Base-by-base conservation (phyloP, 2,113 vertebrate genomes). In the Thymallus thymallus region DNA sequence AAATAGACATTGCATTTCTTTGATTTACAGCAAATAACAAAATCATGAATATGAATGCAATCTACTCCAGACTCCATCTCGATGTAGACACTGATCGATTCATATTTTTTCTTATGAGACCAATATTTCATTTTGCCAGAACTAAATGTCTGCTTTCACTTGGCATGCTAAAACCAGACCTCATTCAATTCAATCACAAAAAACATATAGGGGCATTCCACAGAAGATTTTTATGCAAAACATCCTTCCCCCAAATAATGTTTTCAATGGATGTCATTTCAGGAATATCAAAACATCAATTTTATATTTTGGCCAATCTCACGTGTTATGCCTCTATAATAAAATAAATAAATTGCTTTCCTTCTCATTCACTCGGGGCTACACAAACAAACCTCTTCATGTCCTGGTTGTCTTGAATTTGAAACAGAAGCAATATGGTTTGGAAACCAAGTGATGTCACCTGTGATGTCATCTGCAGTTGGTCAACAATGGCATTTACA, bases 11-110 rank as follows among this genome's bases (percentile, higher is more conserved):
- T 63, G 32, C 14, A 63, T 26, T 61, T 23, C 61, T 71, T 41
- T 41, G 26, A 41, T 35, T 61, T n/a, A 72, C 20, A n/a, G 32
- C 32, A 72, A 72, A 62, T 64, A 48, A 46, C 12, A 26, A 69
- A 29, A 30, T 30, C 7, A 26, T 3, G 55, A 56, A 35, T 29
- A 72, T 24, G 23, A 72, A 62, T 63, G 32, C 22, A 29, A 72
- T 61, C 32, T 32, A 20, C 29, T 41, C 22, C 12, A 71, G 20
- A n/a, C 46, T 70, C 45, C 46, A 1, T 14, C 46, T 26, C 26
- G 26, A 26, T 26, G 26, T 2, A 26, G 24, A 3, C 62, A 29
- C 62, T 72, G 30, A 22, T 22, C 45, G n/a, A 14, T 68, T 30
- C 32, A 67, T 10, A 46, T 26, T 61, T 29, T 41, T 72, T 30